phyloP scores from a whole-genome alignment of 2,113 vertebrate species.

The Saccopteryx bilineata region DNA sequence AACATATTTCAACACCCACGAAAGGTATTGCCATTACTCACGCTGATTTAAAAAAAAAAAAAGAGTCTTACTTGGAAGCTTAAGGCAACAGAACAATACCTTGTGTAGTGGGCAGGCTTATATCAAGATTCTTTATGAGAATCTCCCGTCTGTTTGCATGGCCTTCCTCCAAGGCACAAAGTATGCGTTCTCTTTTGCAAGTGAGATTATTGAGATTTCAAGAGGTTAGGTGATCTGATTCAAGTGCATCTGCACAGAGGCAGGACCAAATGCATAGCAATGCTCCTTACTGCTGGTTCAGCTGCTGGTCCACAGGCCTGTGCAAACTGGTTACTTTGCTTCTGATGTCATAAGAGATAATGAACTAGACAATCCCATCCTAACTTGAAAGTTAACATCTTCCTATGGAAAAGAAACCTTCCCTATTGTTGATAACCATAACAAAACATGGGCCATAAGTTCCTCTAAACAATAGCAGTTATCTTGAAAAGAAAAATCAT shows the following conservation, averaged over 20 bases:
- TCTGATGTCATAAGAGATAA: background rate
- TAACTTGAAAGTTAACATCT: background rate
- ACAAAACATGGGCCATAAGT: background rate
- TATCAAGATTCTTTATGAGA: background rate
- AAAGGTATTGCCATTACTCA: conserved; percentile 46
- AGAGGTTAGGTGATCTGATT: background rate
- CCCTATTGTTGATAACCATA: background rate
- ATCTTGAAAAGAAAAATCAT: background rate
- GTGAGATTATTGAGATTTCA: background rate
- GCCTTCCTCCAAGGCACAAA: background rate
- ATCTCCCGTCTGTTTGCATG: background rate
- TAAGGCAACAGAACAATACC: background rate
- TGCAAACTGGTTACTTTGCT: background rate
- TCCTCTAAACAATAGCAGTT: background rate
- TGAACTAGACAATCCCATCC: background rate
- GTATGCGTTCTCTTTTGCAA: background rate
- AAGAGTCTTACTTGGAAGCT: background rate
- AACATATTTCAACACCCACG: background rate
- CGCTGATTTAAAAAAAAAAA: background rate
- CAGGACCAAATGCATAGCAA: accelerated
- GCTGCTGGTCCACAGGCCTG: background rate
- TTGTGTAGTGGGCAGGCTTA: background rate
- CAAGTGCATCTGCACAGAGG: background rate
- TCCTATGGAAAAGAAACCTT: background rate
- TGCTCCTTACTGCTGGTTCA: background rate